Conservation (phyloP, 2,888 invertebrate genomes). For the Adelphocoris suturalis region DNA sequence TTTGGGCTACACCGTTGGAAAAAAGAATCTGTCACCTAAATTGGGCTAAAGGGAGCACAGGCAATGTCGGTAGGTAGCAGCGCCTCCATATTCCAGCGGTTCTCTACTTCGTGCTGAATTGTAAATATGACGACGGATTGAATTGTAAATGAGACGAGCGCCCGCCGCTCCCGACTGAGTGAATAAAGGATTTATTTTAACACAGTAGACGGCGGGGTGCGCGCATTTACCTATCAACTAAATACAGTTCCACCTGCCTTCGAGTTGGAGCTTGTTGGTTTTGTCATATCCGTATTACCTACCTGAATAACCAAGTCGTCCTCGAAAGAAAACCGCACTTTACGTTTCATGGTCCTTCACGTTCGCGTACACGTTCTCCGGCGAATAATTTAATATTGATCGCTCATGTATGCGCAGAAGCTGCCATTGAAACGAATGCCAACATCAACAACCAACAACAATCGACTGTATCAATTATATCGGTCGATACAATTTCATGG, state of each 20-base stretch:
- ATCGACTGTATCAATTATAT: no score
- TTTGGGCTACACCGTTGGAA: no score
- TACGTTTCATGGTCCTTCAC: no score
- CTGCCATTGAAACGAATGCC: no score
- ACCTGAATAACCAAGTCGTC: neutral
- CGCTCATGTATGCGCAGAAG: no score
- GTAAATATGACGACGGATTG: constrained; percentile 26
- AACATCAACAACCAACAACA: no score
- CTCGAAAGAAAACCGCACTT: no score
- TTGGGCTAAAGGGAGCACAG: neutral
- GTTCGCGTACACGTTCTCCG: no score
- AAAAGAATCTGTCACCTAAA: no score
- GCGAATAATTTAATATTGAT: no score
- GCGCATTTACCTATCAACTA: constrained; percentile 8
- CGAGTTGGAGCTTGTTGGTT: neutral
- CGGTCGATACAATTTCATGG: no score
- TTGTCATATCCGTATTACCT: neutral
- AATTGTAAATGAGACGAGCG: constrained; percentile 17
- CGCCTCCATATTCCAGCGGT: neutral
- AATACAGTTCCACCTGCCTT: neutral
- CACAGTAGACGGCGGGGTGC: neutral
- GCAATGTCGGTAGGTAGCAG: neutral
- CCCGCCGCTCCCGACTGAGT: neutral
- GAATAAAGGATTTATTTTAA: constrained; percentile 15
- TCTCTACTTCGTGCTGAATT: neutral